Base-by-base conservation (phyloP, 2,113 vertebrate species). In the Chaetops frenatus region DNA sequence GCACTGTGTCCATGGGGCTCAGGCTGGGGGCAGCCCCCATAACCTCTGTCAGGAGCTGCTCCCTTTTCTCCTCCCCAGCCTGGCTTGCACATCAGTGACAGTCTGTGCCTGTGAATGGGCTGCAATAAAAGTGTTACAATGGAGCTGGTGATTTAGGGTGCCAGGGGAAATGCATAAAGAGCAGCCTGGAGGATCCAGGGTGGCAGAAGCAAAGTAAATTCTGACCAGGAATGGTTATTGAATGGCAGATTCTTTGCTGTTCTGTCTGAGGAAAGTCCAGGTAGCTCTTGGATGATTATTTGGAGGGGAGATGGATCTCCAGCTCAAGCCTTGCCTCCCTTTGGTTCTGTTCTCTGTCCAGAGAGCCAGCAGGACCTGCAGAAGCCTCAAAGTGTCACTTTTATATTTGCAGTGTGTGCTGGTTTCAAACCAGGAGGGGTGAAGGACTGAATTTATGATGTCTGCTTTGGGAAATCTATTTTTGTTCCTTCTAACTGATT, bases 391-490 rank as follows among this genome's bases (percentile, higher is more conserved):
- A 91, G 61, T 11, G 51, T 71, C 44, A 13, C 69, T 67, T 86
- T 12, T 20, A 4, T 23, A 36, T 90, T 88, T 76, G 53, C 79
- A 45, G 69, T 67, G 93, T 77, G 57, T 73, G 71, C 66, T 79
- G 60, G 10, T 61, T 93, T 92, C 53, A 82, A 95, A 77, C 57
- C 42, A 69, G 62, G 62, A 73, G 47, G 53, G 35, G 27, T 9
- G 35, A 93, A 92, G 40, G 29, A 3, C 44, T 78, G 95, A 45
- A 79, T 94, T 94, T 76, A 67, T 76, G 50, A 61, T 31, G 66
- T 77, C 90, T 82, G 71, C 14, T 61, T 79, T 77, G 70, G 87
- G 74, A 94, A 91, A 96, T 85, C 73, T 92, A 33, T 71, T 95
- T 94, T 87, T 76, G 61, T 87, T 91, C 50, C 42, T 45, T 76